Conservation (phyloP, 2,797 vertebrate genomes). For the Craterocephalus amniculus region DNA sequence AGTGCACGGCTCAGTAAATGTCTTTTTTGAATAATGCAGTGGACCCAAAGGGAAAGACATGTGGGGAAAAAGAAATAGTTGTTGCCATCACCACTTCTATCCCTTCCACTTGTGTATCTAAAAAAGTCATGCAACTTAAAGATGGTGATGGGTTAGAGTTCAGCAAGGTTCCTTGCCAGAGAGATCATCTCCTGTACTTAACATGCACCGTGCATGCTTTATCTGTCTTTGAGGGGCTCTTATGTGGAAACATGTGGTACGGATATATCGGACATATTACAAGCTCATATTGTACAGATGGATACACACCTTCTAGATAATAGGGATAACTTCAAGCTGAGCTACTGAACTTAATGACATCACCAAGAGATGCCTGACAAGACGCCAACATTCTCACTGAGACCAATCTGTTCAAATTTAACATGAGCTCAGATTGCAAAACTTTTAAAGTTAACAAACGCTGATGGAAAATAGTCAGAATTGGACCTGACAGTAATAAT, state of each 20-base stretch:
- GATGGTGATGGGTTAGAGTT: slow-evolving; percentile 44
- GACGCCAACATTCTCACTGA: neutral
- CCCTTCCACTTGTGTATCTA: slow-evolving; percentile 15
- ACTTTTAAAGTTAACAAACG: slow-evolving; percentile 39
- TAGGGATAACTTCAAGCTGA: neutral
- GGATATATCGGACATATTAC: slow-evolving; percentile 20
- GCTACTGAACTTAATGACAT: slow-evolving; percentile 6
- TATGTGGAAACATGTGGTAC: slow-evolving; percentile 37
- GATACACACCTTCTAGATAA: slow-evolving; percentile 17
- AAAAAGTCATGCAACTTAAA: slow-evolving; percentile 57
- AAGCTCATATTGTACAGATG: slow-evolving; percentile 2
- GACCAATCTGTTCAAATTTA: neutral
- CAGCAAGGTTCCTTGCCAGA: slow-evolving; percentile 46
- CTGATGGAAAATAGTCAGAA: slow-evolving; percentile 47
- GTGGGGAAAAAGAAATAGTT: slow-evolving; percentile 44
- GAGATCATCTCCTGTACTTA: slow-evolving; percentile 40
- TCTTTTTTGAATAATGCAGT: slow-evolving; percentile 83
- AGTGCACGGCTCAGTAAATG: slow-evolving; percentile 81
- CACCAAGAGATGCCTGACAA: neutral
- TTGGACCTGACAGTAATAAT: slow-evolving; percentile 50
- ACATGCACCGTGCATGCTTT: slow-evolving; percentile 12
- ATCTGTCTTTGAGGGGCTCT: slow-evolving; percentile 55
- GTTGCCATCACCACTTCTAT: neutral
- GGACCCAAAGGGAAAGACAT: slow-evolving; percentile 59
- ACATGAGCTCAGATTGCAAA: slow-evolving; percentile 17